Conservation (phyloP, 2,797 vertebrate genomes). For the Lycodopsis pacificus region DNA sequence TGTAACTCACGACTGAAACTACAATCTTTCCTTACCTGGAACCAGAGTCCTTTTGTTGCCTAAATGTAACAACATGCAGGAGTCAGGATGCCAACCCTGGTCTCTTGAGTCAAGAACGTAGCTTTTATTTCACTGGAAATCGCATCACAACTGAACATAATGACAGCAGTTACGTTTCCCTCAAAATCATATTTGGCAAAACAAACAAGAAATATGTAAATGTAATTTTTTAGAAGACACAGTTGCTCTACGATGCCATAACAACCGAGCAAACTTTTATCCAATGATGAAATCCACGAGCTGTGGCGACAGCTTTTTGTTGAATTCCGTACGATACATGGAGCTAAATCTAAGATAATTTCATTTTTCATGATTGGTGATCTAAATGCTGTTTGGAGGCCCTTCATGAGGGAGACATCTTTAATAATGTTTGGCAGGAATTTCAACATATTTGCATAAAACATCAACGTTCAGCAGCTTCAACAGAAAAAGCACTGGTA, state of each 20-base stretch:
- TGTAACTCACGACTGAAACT: not conserved
- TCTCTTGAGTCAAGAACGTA: not conserved
- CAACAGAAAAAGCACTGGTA: not conserved
- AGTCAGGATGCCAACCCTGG: not conserved
- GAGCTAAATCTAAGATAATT: not conserved
- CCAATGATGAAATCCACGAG: not conserved
- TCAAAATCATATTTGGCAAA: not conserved
- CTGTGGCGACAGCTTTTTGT: not conserved
- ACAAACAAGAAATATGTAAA: not conserved
- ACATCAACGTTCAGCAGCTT: not conserved
- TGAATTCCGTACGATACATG: not conserved
- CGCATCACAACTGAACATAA: not conserved
- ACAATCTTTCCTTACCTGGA: not conserved
- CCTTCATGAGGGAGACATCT: not conserved
- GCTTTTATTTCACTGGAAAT: not conserved
- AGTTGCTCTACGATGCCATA: not conserved
- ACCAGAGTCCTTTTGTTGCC: not conserved
- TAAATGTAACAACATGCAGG: not conserved
- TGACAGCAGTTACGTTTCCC: not conserved
- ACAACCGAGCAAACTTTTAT: not conserved
- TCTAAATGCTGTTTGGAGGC: not conserved
- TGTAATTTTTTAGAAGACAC: not conserved
- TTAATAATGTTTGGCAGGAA: not conserved
- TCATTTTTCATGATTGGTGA: not conserved
- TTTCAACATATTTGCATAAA: slow-evolving; percentile 2